A percentile compares a stretch with the other conserved stretches of the same genome.
Evolutionary conservation across 2,113 vertebrate species (phyloP).

Genomic region (Lontra canadensis): DNA sequence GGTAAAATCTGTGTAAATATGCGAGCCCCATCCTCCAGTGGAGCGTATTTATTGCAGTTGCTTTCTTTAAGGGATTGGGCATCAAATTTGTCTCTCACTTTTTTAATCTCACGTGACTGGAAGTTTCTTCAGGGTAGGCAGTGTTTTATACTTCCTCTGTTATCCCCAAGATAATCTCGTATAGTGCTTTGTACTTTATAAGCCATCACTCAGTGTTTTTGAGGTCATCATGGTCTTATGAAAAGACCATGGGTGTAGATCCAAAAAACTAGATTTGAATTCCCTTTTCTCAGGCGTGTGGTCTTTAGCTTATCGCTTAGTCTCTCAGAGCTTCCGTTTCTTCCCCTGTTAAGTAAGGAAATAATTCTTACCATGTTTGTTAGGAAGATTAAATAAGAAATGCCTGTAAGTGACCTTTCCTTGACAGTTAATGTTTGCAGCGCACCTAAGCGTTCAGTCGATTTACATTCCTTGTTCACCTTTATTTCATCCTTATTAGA

Average conservation of each 20-base stretch:
- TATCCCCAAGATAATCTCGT: not conserved
- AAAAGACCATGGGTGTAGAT: not conserved
- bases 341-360: not conserved
- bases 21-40: not conserved
- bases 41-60: not conserved
- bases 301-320: not conserved
- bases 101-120: not conserved
- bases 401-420: not conserved
- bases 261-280: not conserved
- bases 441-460: not conserved
- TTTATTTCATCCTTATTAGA: not conserved
- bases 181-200: not conserved
- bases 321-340: not conserved
- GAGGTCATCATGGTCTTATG: not conserved
- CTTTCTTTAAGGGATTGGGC: not conserved
- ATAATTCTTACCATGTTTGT: not conserved
- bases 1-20: not conserved
- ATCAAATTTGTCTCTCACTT: not conserved
- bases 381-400: not conserved
- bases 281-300: not conserved
- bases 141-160: not conserved
- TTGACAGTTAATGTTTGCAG: not conserved
- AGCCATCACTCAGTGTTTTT: not conserved
- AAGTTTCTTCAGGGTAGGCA: not conserved
- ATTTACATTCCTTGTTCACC: not conserved